Conservation (phyloP, 2,113 vertebrate species). For the Acanthochromis polyacanthus region DNA sequence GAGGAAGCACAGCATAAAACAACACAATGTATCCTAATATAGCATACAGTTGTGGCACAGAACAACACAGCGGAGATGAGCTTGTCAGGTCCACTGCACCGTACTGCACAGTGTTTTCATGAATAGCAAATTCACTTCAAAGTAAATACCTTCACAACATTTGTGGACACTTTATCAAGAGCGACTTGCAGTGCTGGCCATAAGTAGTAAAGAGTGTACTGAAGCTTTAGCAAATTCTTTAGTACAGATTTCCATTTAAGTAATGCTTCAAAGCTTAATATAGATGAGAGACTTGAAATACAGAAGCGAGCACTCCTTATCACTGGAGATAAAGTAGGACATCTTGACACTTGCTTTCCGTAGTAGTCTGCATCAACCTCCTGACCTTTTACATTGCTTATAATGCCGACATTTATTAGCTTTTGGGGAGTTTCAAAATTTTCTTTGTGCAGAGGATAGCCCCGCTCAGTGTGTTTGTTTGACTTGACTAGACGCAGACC, state of each 20-base stretch:
- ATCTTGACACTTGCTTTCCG: constrained; percentile 11
- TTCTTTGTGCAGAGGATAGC: constrained; percentile 23
- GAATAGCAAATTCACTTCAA: constrained; percentile 3
- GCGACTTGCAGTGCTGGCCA: not conserved
- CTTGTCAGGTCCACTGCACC: constrained; percentile 4
- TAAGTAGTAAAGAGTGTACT: not conserved
- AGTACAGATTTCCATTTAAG: constrained; percentile 22
- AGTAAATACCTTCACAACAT: not conserved
- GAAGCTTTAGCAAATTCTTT: constrained; percentile 12
- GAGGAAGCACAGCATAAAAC: constrained; percentile 46
- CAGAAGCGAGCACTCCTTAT: constrained; percentile 2
- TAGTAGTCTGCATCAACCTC: constrained; percentile 4
- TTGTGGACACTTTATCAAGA: not conserved
- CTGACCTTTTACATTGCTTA: constrained; percentile 15
- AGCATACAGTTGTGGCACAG: constrained; percentile 48
- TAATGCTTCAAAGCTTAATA: not conserved
- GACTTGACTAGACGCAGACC: constrained; percentile 37
- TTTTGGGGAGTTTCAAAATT: constrained; percentile 42
- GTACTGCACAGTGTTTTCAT: constrained; percentile 5
- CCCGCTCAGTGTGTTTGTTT: constrained; percentile 41
- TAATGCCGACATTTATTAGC: constrained; percentile 54
- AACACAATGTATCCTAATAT: constrained; percentile 53
- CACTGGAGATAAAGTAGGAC: constrained; percentile 11
- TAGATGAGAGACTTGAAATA: constrained; percentile 5
- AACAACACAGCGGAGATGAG: constrained; percentile 41